Evolutionary conservation across 2,888 invertebrate genomes (phyloP).

Genomic region (Microctonus brassicae): DNA sequence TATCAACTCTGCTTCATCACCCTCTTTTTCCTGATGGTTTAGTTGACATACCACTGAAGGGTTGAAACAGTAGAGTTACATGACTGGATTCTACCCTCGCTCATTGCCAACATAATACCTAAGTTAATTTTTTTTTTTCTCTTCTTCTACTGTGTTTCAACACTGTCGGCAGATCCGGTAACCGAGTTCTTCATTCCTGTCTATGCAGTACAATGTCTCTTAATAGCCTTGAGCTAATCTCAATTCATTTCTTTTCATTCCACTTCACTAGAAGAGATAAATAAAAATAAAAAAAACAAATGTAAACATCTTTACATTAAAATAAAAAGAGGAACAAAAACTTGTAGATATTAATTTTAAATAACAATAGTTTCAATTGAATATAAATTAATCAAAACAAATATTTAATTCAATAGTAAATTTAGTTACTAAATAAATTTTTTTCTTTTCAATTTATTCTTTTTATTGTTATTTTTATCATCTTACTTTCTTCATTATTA

Average conservation of each 20-base stretch:
- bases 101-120: conserved; percentile 27
- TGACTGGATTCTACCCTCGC: conserved; percentile 17
- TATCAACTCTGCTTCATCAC: conserved; percentile 37
- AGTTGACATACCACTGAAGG: conserved; percentile 45
- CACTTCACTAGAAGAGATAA: background rate
- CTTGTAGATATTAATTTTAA: too few species aligned
- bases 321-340: too few species aligned
- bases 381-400: too few species aligned
- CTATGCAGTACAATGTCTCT: conserved; percentile 20
- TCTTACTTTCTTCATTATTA: background rate
- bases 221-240: conserved; percentile 50
- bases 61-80: conserved; percentile 42
- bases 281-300: background rate
- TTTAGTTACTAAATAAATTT: too few species aligned
- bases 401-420: too few species aligned
- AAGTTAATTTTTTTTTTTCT: too few species aligned
- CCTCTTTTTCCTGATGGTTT: conserved; percentile 44
- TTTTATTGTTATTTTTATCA: too few species aligned
- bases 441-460: background rate
- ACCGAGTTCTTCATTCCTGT: conserved; percentile 38
- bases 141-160: background rate
- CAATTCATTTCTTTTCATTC: conserved; percentile 42
- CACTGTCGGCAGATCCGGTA: conserved; percentile 46
- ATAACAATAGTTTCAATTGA: too few species aligned
- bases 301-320: too few species aligned